Conservation (phyloP, 2,797 vertebrate genomes). For the Microcaecilia unicolor region DNA sequence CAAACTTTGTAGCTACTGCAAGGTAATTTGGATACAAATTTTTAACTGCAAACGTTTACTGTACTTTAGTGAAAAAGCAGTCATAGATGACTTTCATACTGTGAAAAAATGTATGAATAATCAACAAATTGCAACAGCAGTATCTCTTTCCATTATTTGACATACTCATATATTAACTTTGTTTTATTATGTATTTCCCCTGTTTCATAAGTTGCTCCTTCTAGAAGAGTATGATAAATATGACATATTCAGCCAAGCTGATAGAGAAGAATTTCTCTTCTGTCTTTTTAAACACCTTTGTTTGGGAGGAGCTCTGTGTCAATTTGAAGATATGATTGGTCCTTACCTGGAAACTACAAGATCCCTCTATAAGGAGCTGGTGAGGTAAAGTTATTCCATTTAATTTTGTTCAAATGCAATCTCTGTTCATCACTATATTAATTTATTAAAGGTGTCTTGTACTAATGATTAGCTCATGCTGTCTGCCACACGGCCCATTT, state of each 20-base stretch:
- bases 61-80: no score
- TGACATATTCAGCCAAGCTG: slow-evolving; percentile 48
- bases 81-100: no score
- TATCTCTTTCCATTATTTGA: no score
- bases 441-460: not conserved
- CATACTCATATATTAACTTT: no score
- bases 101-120: no score
- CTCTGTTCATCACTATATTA: not conserved
- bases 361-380: slow-evolving; percentile 60
- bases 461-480: not conserved
- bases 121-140: no score
- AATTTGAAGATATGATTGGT: slow-evolving; percentile 58
- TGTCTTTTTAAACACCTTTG: slow-evolving; percentile 68
- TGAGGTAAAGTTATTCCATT: slow-evolving; percentile 42
- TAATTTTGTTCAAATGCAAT: not conserved
- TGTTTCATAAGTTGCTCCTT: slow-evolving; percentile 48
- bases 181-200: slow-evolving; percentile 1
- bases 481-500: not conserved
- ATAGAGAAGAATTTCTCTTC: slow-evolving; percentile 62
- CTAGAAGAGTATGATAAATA: slow-evolving; percentile 58
- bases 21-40: no score
- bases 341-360: slow-evolving; percentile 64
- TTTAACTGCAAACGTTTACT: no score
- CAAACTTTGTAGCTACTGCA: no score
- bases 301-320: slow-evolving; percentile 60